Base-by-base conservation (phyloP, 2,888 invertebrate species). In the Drosophila monieri region DNA sequence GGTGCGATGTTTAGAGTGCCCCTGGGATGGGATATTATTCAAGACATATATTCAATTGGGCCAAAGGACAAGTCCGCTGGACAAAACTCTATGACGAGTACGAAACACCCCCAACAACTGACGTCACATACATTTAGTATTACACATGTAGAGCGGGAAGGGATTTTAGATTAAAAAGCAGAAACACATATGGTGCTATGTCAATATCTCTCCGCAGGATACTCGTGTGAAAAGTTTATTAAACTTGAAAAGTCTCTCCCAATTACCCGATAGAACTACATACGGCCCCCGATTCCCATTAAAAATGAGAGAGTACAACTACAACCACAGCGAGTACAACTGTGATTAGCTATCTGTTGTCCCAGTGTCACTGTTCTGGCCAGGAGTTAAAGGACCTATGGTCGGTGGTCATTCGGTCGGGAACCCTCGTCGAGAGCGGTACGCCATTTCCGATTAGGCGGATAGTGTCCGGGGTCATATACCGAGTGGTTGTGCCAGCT, bases 341-440 rank as follows among this genome's bases (percentile, higher is more conserved):
- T 30, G 61, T 70, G 68, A 70, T 69, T 68, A 70, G 9, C 68
- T 68, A 68, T 61, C 60, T 61, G 47, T n/a, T 39, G 52, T 30
- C 61, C 43, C 48, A 35, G 60, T 68, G 53, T 70, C 70, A 53
- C 53, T 69, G 60, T 53, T 70, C 61, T 54, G 64, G 9, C 30
- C 35, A 58, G 43, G 23, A 27, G 49, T 30, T 32, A 47, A 32
- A 55, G 43, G 30, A 46, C 35, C 55, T 21, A 48, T 37, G 27
- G 61, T 48, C 56, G 68, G 68, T 77, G 68, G 68, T 77, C 89
- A 84, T 87, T 88, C 77, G 89, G 65, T 71, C 54, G 69, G 53
- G 32, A 43, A 21, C 39, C 46, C 12, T 55, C 23, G 78, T 51
- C 44, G 39, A 8, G 43, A 53, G 43, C 53, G 23, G 48, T 48